A percentile compares a stretch with the other conserved stretches of the same genome.
Conservation (phyloP, 2,113 vertebrate species). For the Hemibates koningsi region DNA sequence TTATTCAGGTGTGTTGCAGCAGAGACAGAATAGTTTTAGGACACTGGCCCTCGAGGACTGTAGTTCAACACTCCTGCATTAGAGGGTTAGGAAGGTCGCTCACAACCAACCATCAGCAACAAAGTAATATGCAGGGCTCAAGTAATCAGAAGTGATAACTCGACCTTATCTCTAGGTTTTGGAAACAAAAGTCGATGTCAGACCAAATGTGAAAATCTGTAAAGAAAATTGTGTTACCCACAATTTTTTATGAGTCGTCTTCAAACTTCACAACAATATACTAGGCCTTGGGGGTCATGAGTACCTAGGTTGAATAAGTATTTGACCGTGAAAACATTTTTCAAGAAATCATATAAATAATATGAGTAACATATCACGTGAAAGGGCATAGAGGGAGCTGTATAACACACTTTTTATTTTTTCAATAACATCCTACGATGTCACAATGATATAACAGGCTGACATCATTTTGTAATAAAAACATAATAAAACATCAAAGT, state of each 20-base stretch:
- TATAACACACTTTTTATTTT: not conserved
- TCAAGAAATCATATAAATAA: not conserved
- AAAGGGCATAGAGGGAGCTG: not conserved
- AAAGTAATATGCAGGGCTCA: not conserved
- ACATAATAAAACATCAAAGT: not conserved
- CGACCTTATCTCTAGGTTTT: not conserved
- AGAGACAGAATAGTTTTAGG: not conserved
- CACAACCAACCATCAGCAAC: not conserved
- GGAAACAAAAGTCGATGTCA: accelerated
- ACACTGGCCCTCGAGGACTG: not conserved
- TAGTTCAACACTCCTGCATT: not conserved
- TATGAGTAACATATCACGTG: accelerated
- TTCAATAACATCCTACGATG: not conserved
- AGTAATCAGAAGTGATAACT: not conserved
- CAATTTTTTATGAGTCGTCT: not conserved
- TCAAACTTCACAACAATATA: not conserved
- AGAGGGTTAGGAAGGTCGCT: not conserved
- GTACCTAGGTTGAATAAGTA: not conserved
- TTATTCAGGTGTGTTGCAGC: not conserved
- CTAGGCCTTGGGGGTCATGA: not conserved
- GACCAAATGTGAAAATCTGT: not conserved
- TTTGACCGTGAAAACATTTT: not conserved
- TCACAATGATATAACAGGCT: not conserved
- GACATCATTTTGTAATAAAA: not conserved
- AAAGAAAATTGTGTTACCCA: not conserved